Base-by-base conservation (phyloP, 2,888 invertebrate genomes). In the Cheilosia vernalis region DNA sequence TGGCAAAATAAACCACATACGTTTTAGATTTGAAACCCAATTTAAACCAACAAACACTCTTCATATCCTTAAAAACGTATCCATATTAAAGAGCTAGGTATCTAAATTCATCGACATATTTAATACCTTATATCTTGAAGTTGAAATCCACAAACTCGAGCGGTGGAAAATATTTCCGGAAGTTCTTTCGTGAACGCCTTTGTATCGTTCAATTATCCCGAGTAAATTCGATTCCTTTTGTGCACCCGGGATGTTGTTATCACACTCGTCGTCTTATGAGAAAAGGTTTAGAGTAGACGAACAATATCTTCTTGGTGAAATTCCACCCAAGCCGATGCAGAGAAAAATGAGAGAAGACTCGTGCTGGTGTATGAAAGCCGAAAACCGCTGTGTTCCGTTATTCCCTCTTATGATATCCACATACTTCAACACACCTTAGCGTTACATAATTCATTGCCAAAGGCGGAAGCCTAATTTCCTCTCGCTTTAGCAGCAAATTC, bases 401-500 rank as follows among this genome's bases (percentile, higher is more conserved):
- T 49, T 72, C 55, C 42, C 55, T 37, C 30, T 44, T 63, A 51
- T 55, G 42, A 76, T 70, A 70, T 30, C 55, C 2, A 83, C 49
- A 73, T 58, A 74, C 74, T 60, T 70, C 69, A 70, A 63, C 73
- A 74, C 80, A 80, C 49, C 64, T 70, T 70, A 74, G 47, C 51
- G 79, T 73, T 63, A 79, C 78, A 83, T 78, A 73, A 83, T 83
- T 69, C 63, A 80, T 66, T 51, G 63, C 67, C 51, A 21, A 40
- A 60, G 55, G 74, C 80, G 74, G 80, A 74, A 80, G 80, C 80
- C 84, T 80, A 84, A 84, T 74, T 84, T 80, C 74, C 84, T 70
- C 53, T 53, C 61, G 24, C 66, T 83, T 78, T 47, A 61, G 60
- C 60, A 44, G 30, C 60, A 44, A 73, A 27, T 67, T 64, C 42